Evolutionary conservation across 2,888 invertebrate genomes (phyloP).

Genomic region (Eupithecia subfuscata): DNA sequence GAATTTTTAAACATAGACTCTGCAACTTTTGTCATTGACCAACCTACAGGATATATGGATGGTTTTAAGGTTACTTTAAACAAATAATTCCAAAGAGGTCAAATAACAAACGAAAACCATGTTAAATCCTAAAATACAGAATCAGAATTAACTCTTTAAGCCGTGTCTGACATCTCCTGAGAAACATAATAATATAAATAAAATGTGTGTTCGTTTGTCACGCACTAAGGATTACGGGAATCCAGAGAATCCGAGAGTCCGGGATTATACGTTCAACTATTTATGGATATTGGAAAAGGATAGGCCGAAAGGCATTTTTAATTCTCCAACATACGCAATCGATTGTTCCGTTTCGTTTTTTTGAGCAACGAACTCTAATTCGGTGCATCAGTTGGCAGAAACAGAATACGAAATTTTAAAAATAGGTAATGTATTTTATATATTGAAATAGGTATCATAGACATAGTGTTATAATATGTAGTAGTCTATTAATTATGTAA

Average conservation of each 20-base stretch:
- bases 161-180: conserved; percentile 34
- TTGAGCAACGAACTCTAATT: too few relatives aligned
- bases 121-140: conserved; percentile 18
- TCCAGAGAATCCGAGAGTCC: conserved; percentile 28
- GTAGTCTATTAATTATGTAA: too few relatives aligned
- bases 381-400: too few relatives aligned
- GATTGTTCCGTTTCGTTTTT: too few relatives aligned
- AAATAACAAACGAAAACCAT: neutral
- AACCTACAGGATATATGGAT: neutral
- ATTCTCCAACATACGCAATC: too few relatives aligned
- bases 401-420: too few relatives aligned
- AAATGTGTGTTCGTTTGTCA: conserved; percentile 41
- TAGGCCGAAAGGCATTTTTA: neutral
- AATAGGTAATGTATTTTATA: too few relatives aligned
- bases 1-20: too few relatives aligned
- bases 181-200: conserved; percentile 42
- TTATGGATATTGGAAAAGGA: conserved; percentile 17
- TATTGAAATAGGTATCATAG: too few relatives aligned
- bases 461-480: too few relatives aligned
- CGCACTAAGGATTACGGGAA: conserved; percentile 41
- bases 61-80: too few relatives aligned
- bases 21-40: neutral
- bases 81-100: conserved; percentile 7
- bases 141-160: conserved; percentile 42
- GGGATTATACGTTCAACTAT: conserved; percentile 26